These are phyloP conservation scores for Pteria penguin DNA, from an alignment of 2,888 invertebrate genomes.

Conservation along the genomic window DNA sequence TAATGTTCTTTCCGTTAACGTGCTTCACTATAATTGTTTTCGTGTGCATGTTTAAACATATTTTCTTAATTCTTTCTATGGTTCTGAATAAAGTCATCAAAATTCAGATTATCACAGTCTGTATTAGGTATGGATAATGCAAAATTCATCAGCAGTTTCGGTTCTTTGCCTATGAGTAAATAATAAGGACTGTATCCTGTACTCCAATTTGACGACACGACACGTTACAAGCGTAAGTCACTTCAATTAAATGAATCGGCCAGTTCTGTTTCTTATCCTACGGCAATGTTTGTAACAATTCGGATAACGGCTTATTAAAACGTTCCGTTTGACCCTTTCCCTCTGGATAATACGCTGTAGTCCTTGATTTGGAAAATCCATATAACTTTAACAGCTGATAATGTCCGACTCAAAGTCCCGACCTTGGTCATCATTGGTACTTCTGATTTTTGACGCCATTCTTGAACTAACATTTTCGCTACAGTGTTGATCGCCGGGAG, in stretches of 20 bases:
- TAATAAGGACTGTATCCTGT: conserved; percentile 22
- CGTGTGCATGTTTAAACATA: not conserved
- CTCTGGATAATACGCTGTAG: not conserved
- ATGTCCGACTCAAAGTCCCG: too few species aligned
- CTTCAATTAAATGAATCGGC: conserved; percentile 11
- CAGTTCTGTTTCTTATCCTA: too few species aligned
- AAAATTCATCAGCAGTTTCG: conserved; percentile 13
- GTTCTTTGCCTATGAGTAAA: conserved; percentile 7
- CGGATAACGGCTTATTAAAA: conserved; percentile 16
- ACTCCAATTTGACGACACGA: too few species aligned
- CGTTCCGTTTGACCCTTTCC: conserved; percentile 18
- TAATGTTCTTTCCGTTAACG: not conserved
- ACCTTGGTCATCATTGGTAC: too few species aligned
- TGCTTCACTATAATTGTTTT: not conserved
- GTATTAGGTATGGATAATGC: not conserved
- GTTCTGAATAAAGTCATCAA: not conserved
- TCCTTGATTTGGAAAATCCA: too few species aligned
- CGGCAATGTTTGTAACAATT: too few species aligned
- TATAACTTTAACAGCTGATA: too few species aligned
- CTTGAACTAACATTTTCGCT: too few species aligned
- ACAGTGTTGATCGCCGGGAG: not conserved
- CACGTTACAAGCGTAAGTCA: conserved; percentile 4
- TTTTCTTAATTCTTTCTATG: not conserved
- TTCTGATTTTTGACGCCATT: too few species aligned
- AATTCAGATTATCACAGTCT: not conserved